Conservation (phyloP, 2,113 vertebrate genomes). For the Castor canadensis region DNA sequence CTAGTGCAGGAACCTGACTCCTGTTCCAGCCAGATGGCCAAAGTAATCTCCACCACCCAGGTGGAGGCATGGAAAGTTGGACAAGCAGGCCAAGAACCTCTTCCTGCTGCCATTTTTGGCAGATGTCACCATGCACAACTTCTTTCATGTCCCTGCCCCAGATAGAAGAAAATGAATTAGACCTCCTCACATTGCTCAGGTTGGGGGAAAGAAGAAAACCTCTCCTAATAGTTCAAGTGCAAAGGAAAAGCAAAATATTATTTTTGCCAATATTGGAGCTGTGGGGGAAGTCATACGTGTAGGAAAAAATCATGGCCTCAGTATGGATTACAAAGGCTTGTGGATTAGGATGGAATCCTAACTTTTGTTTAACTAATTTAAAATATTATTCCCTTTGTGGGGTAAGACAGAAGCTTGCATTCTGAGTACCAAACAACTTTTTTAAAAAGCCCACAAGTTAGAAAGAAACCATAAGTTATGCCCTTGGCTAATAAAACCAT, state of each 20-base stretch:
- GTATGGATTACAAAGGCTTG: not conserved
- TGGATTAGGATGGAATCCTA: constrained; percentile 6
- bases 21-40: not conserved
- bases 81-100: not conserved
- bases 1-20: not conserved
- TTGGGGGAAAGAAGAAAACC: not conserved
- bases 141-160: not conserved
- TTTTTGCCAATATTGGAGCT: constrained; percentile 2
- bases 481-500: constrained; percentile 38
- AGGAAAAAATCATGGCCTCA: not conserved
- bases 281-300: not conserved
- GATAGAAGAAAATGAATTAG: not conserved
- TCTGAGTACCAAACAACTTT: not conserved
- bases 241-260: not conserved
- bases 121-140: not conserved
- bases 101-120: not conserved
- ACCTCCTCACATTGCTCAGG: not conserved
- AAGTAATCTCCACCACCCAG: not conserved
- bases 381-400: not conserved
- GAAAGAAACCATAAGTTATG: not conserved
- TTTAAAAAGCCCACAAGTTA: not conserved
- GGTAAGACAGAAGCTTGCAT: not conserved
- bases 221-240: not conserved
- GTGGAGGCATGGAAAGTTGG: fast-evolving
- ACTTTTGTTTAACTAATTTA: constrained; percentile 32